phyloP scores from a whole-genome alignment of 2,888 invertebrate genomes.

The Lypha dubia region DNA sequence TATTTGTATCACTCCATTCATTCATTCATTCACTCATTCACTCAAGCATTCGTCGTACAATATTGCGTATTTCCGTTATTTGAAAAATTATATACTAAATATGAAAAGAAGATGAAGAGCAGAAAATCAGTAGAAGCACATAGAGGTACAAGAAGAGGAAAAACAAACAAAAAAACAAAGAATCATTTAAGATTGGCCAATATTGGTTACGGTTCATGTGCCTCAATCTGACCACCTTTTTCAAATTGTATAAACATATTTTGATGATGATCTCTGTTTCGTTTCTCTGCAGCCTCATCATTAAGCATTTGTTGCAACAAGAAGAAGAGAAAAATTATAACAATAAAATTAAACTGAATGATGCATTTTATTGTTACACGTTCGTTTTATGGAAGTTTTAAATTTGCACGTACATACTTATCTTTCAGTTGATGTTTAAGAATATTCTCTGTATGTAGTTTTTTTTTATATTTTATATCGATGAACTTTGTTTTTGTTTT shows the following conservation, averaged over 20 bases:
- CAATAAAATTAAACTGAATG: not conserved
- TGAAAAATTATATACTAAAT: conserved; percentile 33
- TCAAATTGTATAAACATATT: not conserved
- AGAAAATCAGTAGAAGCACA: conserved; percentile 3
- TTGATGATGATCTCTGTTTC: conserved; percentile 30
- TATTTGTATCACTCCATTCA: conserved; percentile 12
- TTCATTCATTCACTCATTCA: too few species aligned
- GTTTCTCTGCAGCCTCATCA: conserved; percentile 11
- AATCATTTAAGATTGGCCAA: conserved; percentile 78
- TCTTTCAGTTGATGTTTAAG: conserved; percentile 10
- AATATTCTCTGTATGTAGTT: conserved; percentile 17
- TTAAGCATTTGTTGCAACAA: conserved; percentile 23
- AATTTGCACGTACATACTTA: conserved; percentile 46
- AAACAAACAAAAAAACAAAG: conserved; percentile 50
- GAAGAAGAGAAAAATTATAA: not conserved
- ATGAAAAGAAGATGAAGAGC: conserved; percentile 41
- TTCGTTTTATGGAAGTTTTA: conserved; percentile 10
- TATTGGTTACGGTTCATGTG: conserved; percentile 82
- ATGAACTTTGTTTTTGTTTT: not conserved
- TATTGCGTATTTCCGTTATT: conserved; percentile 63
- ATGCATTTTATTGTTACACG: conserved; percentile 10
- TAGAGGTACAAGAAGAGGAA: not conserved
- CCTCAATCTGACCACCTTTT: conserved; percentile 60
- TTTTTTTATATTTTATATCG: conserved; percentile 7
- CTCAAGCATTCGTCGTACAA: too few species aligned